Conservation (phyloP, 2,888 invertebrate species). For the Cenopis cana region DNA sequence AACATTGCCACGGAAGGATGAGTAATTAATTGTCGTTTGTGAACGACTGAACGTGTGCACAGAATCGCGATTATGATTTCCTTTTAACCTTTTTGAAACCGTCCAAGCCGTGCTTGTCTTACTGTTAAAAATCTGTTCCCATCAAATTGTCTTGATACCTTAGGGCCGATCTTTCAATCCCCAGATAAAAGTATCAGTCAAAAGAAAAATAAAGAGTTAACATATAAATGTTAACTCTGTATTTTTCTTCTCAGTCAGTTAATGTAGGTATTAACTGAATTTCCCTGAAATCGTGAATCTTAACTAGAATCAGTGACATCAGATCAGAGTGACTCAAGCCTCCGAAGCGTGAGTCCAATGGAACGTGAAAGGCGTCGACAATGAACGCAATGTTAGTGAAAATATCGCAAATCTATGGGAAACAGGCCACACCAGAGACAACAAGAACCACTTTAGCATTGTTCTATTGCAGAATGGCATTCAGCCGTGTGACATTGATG, state of each 20-base stretch:
- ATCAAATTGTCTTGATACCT: not conserved
- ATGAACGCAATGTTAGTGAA: conserved; percentile 56
- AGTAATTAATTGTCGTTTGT: conserved; percentile 1
- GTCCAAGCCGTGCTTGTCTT: conserved; percentile 8
- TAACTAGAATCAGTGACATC: too few relatives aligned
- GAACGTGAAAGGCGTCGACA: conserved; percentile 48
- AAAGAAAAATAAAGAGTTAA: too few relatives aligned
- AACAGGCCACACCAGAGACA: conserved; percentile 56
- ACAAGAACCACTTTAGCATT: conserved; percentile 58
- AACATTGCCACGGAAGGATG: not conserved
- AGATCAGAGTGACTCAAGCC: too few relatives aligned
- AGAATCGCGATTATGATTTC: conserved; percentile 10
- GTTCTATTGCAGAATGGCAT: conserved; percentile 52
- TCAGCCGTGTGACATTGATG: conserved; percentile 50
- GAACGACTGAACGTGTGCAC: not conserved
- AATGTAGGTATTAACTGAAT: not conserved
- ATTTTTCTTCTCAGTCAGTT: too few relatives aligned
- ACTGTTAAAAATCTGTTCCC: conserved; percentile 23
- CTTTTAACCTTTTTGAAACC: conserved; percentile 16
- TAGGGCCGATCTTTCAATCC: too few relatives aligned
- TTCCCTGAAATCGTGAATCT: not conserved
- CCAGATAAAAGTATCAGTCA: too few relatives aligned
- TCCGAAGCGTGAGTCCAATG: conserved; percentile 3
- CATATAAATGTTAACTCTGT: too few relatives aligned
- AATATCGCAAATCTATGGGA: conserved; percentile 66